These are phyloP conservation scores for Pantala flavescens DNA, from an alignment of 1,140 invertebrate species.

Conservation along the genomic window DNA sequence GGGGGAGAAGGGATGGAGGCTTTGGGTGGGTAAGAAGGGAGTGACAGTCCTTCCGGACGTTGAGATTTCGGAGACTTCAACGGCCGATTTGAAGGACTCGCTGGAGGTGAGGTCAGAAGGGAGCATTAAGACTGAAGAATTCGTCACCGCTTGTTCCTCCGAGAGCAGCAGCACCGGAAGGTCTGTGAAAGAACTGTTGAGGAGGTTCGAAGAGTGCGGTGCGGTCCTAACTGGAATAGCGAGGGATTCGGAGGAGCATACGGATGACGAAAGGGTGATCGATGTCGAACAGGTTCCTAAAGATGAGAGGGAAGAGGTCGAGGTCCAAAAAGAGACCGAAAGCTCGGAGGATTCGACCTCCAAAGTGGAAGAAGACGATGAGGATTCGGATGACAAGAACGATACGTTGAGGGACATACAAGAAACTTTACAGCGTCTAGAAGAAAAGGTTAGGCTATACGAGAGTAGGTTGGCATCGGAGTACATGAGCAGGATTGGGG, in stretches of 20 bases:
- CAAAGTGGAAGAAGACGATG: constrained; percentile 13
- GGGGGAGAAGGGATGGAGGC: background rate
- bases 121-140: background rate
- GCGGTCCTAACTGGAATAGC: background rate
- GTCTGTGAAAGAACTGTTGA: background rate
- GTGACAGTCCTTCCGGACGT: background rate
- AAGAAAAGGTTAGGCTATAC: constrained; percentile 39
- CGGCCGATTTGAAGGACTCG: background rate
- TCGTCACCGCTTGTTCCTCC: background rate
- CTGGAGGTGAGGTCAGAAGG: background rate
- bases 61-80: background rate
- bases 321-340: background rate
- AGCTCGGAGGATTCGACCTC: background rate
- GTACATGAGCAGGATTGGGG: background rate
- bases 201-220: background rate
- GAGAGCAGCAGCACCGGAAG: background rate
- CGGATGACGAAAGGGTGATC: background rate
- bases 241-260: background rate
- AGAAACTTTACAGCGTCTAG: constrained; percentile 37
- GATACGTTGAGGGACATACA: constrained; percentile 36
- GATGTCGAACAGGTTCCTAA: background rate
- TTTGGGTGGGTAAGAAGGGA: background rate
- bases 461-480: constrained; percentile 10
- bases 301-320: background rate
- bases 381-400: constrained; percentile 29